A percentile compares a stretch with the other conserved stretches of the same genome.
Evolutionary conservation across 37 sponge, comb jelly and placozoan genomes (phyloP).

Genomic region (Crambe crambe): DNA sequence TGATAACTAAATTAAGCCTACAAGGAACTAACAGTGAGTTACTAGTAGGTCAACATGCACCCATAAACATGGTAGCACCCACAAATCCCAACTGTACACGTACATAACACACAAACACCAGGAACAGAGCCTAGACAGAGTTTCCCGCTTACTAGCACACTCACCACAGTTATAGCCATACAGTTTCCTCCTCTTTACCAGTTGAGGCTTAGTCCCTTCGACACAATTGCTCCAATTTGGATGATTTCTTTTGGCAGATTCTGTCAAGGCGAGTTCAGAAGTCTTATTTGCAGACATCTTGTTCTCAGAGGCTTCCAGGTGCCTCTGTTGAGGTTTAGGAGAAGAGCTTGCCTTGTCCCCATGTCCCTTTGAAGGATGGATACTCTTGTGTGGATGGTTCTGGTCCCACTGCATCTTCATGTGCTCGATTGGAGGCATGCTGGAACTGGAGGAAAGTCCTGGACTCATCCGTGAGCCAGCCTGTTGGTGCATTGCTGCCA

Average conservation of each 20-base stretch:
- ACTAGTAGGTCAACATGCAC: neutral
- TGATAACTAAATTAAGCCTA: too few species aligned
- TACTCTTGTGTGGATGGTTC: constrained; percentile 4
- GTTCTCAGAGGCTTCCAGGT: neutral
- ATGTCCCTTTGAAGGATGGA: constrained; percentile 7
- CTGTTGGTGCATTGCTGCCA: constrained; percentile 28
- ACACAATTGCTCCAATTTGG: constrained; percentile 64
- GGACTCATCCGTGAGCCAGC: neutral
- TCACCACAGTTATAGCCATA: constrained; percentile 59
- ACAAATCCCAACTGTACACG: neutral
- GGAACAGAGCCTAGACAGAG: too few species aligned
- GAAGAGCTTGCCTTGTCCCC: neutral
- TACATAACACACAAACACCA: neutral
- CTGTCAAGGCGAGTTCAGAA: neutral
- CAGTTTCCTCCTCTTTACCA: constrained; percentile 61
- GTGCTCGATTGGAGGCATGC: neutral
- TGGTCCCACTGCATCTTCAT: constrained; percentile 30
- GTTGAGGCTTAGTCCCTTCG: constrained; percentile 58
- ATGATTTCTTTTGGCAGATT: constrained; percentile 19
- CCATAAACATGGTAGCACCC: too few species aligned
- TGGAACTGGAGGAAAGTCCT: neutral
- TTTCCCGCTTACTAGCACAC: constrained; percentile 13
- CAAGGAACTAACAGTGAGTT: too few species aligned
- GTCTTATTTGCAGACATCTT: neutral
- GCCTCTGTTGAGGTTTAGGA: neutral